Evolutionary conservation across 1,140 invertebrate species (phyloP), one percentile per base, ranked within the genome.

Genomic region (Panulirus ornatus): DNA sequence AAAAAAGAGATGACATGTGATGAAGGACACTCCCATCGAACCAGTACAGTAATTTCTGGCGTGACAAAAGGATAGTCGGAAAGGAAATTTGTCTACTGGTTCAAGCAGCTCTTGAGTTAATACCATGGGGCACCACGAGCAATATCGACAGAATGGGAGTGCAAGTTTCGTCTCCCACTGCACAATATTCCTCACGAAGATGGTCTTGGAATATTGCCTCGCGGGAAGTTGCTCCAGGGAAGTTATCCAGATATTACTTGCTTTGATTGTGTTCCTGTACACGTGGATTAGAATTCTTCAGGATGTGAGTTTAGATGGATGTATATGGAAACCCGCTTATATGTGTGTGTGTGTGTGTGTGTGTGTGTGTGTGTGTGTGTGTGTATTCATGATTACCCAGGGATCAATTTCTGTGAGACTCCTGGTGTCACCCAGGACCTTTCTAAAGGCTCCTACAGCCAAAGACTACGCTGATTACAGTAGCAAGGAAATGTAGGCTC

Each of bases 111-210:
- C 42, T 11, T 8, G 58, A 81, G 78, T 58, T 58, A 36, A 81
- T 58, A 81, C n/a, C 51, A 58, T 14, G 27, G 58, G 51, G 44
- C 44, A 79, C 27, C 42, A 79, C n/a, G 76, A 79, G 76, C 76
- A 79, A 79, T 79, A 79, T 79, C 76, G 51, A 58, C 36, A 27
- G 51, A 30, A 73, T 30, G 9, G 8, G 27, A 11, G 78, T 36
- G 34, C 78, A 81, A 81, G 78, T 81, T 81, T 81, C 78, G 47
- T 81, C 47, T 81, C 51, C 44, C 19, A 30, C 44, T 42, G 5
- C 47, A 81, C 78, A 81, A 81, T 81, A 81, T 81, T 81, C 78
- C 78, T 81, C 78, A 81, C 51, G 47, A 81, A 81, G 78, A 79
- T 79, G 76, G 76, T 51, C 76, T 44, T 34, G 51, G 42, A 79